Conservation (phyloP, 2,113 vertebrate species). For the Leiothrix lutea region DNA sequence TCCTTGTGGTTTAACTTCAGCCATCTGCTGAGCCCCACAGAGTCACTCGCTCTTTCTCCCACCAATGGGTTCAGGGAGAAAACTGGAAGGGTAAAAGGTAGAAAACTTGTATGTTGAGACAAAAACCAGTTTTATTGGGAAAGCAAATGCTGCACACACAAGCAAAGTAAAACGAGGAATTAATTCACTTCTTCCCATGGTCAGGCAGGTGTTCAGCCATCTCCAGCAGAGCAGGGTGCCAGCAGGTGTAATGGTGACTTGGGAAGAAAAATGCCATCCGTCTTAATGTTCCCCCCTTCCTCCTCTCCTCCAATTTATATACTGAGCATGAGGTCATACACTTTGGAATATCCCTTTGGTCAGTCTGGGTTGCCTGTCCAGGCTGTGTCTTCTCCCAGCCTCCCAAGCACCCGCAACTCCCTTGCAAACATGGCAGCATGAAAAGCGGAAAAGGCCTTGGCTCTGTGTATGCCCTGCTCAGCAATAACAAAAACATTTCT, state of each 20-base stretch:
- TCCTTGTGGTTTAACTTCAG: not conserved
- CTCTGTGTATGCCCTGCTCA: not conserved
- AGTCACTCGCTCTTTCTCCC: accelerated
- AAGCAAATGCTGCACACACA: not conserved
- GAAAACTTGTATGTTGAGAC: not conserved
- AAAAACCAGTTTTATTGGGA: not conserved
- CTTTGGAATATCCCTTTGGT: not conserved
- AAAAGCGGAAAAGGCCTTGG: not conserved
- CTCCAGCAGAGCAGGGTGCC: accelerated
- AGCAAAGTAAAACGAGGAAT: not conserved
- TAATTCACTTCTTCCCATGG: not conserved
- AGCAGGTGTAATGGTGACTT: accelerated
- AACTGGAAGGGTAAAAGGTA: not conserved
- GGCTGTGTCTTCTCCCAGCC: not conserved
- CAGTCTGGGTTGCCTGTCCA: not conserved
- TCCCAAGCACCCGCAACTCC: not conserved
- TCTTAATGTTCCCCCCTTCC: accelerated
- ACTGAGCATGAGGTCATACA: no score
- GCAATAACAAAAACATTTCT: not conserved
- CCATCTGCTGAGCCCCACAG: not conserved
- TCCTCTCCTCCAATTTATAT: not conserved
- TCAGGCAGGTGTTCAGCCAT: not conserved
- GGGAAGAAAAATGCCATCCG: not conserved
- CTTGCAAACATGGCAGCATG: not conserved
- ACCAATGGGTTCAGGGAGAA: not conserved